Evolutionary conservation across 2,888 invertebrate genomes (phyloP).

Genomic region (Eustalomyia histrio): DNA sequence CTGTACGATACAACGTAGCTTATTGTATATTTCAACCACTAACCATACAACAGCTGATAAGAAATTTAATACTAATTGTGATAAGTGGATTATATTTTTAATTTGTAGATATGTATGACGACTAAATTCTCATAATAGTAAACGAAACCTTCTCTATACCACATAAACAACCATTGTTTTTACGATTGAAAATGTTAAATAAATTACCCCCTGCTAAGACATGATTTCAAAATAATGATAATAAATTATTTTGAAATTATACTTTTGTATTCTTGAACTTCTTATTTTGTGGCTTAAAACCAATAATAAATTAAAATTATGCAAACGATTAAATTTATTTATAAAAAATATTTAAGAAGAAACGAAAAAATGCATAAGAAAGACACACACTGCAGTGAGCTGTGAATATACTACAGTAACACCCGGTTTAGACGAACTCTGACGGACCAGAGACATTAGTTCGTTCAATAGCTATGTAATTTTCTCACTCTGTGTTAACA

Average conservation of each 20-base stretch:
- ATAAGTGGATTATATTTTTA: background rate
- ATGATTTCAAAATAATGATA: constrained; percentile 19
- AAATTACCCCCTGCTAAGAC: constrained; percentile 13
- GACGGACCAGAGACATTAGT: too few species aligned
- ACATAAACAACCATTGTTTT: background rate
- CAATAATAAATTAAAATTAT: constrained; percentile 40
- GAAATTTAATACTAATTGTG: background rate
- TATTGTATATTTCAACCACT: background rate
- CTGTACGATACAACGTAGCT: constrained; percentile 66
- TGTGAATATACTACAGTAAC: background rate
- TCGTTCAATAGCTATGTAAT: too few species aligned
- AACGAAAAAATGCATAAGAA: background rate
- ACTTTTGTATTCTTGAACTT: background rate
- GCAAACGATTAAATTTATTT: constrained; percentile 26
- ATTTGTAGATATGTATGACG: background rate
- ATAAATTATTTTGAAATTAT: constrained; percentile 47
- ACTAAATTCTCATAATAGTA: background rate
- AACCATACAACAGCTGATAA: constrained; percentile 9
- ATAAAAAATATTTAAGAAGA: background rate
- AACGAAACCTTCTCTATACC: background rate
- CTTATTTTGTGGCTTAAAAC: constrained; percentile 2
- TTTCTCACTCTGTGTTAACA: too few species aligned
- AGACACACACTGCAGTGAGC: background rate
- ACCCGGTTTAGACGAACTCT: too few species aligned
- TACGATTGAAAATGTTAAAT: background rate